phyloP scores from a whole-genome alignment of 1,140 invertebrate species.

The Armadillidium nasatum region DNA sequence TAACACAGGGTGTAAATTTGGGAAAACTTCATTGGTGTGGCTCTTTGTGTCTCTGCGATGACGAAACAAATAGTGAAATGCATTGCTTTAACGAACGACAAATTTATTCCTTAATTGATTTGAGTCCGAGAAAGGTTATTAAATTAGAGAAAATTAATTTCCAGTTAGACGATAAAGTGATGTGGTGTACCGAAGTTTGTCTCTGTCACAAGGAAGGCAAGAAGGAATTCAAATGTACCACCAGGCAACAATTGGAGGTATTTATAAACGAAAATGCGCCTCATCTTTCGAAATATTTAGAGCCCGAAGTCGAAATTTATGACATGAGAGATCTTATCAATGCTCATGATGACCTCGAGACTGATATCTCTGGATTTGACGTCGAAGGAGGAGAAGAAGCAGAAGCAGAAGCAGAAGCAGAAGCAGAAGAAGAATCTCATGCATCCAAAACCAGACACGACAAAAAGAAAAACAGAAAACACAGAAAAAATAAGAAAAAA shows the following conservation, averaged over 20 bases:
- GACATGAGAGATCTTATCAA: neutral
- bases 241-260: neutral
- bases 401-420: neutral
- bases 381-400: neutral
- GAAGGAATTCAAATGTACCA: neutral
- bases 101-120: neutral
- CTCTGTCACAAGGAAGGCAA: neutral
- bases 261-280: neutral
- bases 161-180: neutral
- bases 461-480: neutral
- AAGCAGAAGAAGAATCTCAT: neutral
- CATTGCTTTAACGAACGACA: neutral
- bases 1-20: neutral
- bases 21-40: neutral
- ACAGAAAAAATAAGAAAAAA: conserved; percentile 1
- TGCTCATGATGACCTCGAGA: neutral
- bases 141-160: neutral
- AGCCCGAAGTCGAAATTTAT: neutral
- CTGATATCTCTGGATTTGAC: neutral
- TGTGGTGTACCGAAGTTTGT: neutral
- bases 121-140: neutral
- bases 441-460: neutral
- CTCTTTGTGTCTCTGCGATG: neutral
- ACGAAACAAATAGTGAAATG: neutral
- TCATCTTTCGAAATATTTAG: neutral